These are phyloP conservation scores for Scomber colias DNA, from an alignment of 2,113 vertebrate species.

Conservation along the genomic window DNA sequence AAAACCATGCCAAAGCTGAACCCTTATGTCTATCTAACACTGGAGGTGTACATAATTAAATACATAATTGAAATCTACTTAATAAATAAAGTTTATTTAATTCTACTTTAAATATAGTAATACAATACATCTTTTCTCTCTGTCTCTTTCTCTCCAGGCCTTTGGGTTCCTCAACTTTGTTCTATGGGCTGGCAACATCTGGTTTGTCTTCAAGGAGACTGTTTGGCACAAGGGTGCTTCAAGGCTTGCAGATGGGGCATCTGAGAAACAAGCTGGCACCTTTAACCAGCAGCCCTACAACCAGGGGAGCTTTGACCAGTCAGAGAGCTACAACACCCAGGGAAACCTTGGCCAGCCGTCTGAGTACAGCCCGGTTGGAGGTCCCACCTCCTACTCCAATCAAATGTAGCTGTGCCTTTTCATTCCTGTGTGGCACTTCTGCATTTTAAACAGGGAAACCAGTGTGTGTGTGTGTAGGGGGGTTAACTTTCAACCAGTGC, in stretches of 20 bases:
- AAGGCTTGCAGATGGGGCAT: conserved; percentile 83
- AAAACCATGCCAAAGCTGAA: no score
- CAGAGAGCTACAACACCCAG: conserved; percentile 87
- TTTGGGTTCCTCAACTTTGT: conserved; percentile 99
- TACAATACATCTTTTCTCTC: neutral
- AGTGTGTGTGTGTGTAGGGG: conserved; percentile 8
- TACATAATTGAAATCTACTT: no score
- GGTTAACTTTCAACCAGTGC: neutral
- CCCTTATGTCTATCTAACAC: no score
- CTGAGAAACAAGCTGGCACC: conserved; percentile 90
- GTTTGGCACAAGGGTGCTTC: conserved; percentile 94
- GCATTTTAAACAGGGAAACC: conserved; percentile 68
- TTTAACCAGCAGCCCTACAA: conserved; percentile 88
- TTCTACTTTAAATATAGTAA: neutral
- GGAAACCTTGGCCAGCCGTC: conserved; percentile 83
- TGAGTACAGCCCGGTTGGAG: conserved; percentile 90
- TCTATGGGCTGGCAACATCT: conserved; percentile 99
- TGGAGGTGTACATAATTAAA: no score
- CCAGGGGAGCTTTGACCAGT: conserved; percentile 91
- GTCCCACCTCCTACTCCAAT: conserved; percentile 91
- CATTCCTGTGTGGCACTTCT: conserved; percentile 10
- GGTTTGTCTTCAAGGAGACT: conserved; percentile 99
- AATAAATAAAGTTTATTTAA: neutral
- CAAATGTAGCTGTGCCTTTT: conserved; percentile 87
- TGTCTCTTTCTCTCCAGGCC: conserved; percentile 81